Base-by-base conservation (phyloP, 2,113 vertebrate species). In the Heterotilapia buettikoferi region DNA sequence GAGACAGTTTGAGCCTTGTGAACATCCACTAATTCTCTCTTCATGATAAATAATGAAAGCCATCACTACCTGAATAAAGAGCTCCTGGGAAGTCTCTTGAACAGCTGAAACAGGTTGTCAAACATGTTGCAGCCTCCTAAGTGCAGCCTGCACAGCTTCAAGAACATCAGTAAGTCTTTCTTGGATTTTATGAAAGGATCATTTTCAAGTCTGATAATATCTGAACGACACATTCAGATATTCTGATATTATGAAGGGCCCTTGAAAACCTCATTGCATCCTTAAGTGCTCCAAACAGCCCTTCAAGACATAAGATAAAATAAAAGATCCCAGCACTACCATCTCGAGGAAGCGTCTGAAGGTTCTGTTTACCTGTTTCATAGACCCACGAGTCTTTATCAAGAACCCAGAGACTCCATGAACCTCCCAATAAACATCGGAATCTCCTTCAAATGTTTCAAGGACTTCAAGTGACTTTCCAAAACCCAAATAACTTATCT, bases 301-400 rank as follows among this genome's bases (percentile, higher is more conserved):
- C 38, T 71, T 24, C 0, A 1, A 71, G 36, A 71, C 36, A 40
- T 9, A 0, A 68, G 19, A 68, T 68, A 1, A 40, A 9, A 24
- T 0, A 0, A 26, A 45, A 45, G 68, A 0, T 33, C 26, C 14
- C 14, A 6, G 18, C 57, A 61, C 29, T 3, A 0, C 7, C 12
- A 71, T 24, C 66, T 53, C 7, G 9, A 53, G 47, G 50, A 53
- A n/a, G n/a, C 50, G 2, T 47, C 16, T 18, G 16, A 68, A 68
- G n/a, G n/a, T 40, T 68, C 36, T 9, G 33, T 43, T 40, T 0
- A 24, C n/a, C 19, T 73, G n/a, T 73, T 73, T 26, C 40, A 10
- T 6, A 45, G 68, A 73, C 40, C 5, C 40, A 1, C 14, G 43
- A 0, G 40, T 71, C 1, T 0, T 71, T 43, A 40, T 2, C n/a